Percentiles rank a stretch among this genome's conserved stretches.
phyloP scores from a whole-genome alignment of 1,140 invertebrate species.

The Pseudachorutes palmiensis region DNA sequence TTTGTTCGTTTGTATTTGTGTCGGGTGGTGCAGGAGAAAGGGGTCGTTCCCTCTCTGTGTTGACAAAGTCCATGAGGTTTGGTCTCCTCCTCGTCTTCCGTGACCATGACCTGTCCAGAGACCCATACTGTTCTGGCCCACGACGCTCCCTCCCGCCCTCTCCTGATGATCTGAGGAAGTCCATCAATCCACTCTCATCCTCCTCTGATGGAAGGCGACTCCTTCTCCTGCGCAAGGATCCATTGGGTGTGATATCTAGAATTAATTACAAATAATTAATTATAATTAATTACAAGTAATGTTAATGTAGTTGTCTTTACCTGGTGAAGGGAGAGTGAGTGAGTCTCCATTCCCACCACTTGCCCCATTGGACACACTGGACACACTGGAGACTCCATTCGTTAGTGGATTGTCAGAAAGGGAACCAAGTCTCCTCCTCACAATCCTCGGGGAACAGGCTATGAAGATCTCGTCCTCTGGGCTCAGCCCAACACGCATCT shows the following conservation, averaged over 20 bases:
- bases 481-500: constrained; percentile 40
- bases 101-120: constrained; percentile 72
- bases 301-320: constrained; percentile 12
- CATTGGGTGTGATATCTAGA: constrained; percentile 77
- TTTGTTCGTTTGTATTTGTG: constrained; percentile 40
- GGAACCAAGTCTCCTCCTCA: constrained; percentile 58
- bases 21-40: constrained; percentile 51
- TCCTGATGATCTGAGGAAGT: constrained; percentile 68
- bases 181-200: constrained; percentile 74
- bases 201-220: constrained; percentile 73
- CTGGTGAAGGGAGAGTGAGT: constrained; percentile 32
- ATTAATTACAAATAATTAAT: constrained; percentile 22
- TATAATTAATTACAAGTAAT: not conserved
- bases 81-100: constrained; percentile 65
- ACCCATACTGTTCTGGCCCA: constrained; percentile 42
- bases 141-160: constrained; percentile 56
- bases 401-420: constrained; percentile 46
- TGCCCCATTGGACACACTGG: no score
- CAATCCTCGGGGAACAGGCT: constrained; percentile 57
- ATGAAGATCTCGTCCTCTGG: constrained; percentile 52
- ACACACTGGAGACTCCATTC: no score
- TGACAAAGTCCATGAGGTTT: constrained; percentile 50
- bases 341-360: constrained; percentile 25
- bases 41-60: constrained; percentile 60
- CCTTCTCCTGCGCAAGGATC: constrained; percentile 67